Base-by-base conservation (phyloP, 2,797 vertebrate species). In the Erpetoichthys calabaricus region DNA sequence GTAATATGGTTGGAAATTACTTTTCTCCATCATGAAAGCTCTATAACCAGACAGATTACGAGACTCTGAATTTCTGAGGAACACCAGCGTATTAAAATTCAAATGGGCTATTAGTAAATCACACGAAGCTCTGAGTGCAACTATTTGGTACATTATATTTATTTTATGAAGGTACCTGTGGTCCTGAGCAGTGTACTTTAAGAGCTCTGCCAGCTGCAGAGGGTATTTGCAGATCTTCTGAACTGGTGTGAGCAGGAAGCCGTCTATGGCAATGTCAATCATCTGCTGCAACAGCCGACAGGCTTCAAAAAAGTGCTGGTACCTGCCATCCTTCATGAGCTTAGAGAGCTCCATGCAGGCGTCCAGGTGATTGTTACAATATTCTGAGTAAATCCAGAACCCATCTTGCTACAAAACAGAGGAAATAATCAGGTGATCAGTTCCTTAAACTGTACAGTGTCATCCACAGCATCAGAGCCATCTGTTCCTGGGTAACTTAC, bases 211-310 rank as follows among this genome's bases (percentile, higher is more conserved):
- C 63, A 99, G 74, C 81, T 99, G 95, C 69, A 99, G 88, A 3
- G 95, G 95, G 68, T 99, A 99, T 74, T 98, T 99, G 89, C 95
- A 99, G 87, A 99, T 99, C 85, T 99, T 99, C 82, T 99, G 95
- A 68, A 99, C 94, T 0, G 95, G 95, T 0, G 94, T 97, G 70
- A 99, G 86, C 70, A 99, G 81, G 79, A 98, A 98, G 66, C 95
- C 95, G 1, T 98, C 94, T 4, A 99, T 96, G 75, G 94, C 94
- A 6, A 99, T 97, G 75, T 97, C 92, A 56, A 99, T 98, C 95
- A 99, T 99, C 76, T 98, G 94, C 78, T 98, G 95, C 71, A 97
- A 80, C 53, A 99, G 89, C 60, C 94, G 91, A 65, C 95, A 99
- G 1, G 94, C 94, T 80, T 99, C 94, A 42, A 99, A 98, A 81